Percentiles rank a stretch among this genome's conserved stretches.
Evolutionary conservation across 2,888 invertebrate species (phyloP).

Genomic region (Spilarctia lutea): DNA sequence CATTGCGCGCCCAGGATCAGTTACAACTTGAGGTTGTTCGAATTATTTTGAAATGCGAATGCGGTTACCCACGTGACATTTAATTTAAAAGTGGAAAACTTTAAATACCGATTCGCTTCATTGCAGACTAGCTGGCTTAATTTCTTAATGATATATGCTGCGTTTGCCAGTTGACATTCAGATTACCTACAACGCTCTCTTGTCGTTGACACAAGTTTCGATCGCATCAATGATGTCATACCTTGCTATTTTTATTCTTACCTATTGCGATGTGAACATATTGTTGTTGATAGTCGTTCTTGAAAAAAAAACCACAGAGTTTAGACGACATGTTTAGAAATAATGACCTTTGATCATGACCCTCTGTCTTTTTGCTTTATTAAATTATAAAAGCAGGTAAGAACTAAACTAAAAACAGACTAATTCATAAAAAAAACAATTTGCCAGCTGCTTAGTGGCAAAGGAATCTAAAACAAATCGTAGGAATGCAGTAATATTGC

Average conservation of each 20-base stretch:
- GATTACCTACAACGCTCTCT: conserved; percentile 25
- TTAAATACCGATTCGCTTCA: conserved; percentile 14
- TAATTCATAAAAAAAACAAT: background rate
- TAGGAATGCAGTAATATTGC: background rate
- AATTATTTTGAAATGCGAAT: background rate
- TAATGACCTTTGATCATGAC: background rate
- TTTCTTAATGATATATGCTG: conserved; percentile 44
- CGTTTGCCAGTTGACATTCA: conserved; percentile 46
- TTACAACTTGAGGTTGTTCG: background rate
- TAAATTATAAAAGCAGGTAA: background rate
- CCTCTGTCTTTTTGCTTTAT: background rate
- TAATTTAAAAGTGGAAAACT: background rate
- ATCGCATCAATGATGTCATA: conserved; percentile 31
- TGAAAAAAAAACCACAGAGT: background rate
- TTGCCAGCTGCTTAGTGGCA: background rate
- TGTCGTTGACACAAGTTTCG: conserved; percentile 34
- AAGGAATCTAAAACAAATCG: background rate
- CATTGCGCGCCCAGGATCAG: background rate
- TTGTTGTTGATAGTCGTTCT: background rate
- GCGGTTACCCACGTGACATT: background rate
- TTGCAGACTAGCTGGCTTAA: conserved; percentile 25
- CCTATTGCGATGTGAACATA: background rate
- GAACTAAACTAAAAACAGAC: background rate
- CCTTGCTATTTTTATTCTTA: conserved; percentile 15
- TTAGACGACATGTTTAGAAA: background rate